These are phyloP conservation scores for Lepilemur ruficaudatus DNA, from an alignment of 2,797 vertebrate genomes.

Conservation along the genomic window DNA sequence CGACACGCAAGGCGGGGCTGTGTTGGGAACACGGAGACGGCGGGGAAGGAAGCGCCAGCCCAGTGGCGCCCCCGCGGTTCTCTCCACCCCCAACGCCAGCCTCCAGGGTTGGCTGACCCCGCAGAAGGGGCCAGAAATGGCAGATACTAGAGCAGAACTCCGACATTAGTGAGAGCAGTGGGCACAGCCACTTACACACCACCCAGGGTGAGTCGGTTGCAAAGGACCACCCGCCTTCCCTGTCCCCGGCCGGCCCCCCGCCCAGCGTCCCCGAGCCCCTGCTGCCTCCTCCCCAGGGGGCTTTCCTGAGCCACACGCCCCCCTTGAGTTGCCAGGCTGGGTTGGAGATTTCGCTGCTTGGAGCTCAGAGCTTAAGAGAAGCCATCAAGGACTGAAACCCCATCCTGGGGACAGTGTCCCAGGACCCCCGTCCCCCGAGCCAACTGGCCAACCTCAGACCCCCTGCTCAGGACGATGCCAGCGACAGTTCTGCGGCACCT, in stretches of 20 bases:
- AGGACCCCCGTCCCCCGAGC: too few relatives aligned
- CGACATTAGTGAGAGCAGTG: fast-evolving
- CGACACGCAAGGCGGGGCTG: background rate
- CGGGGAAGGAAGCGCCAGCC: background rate
- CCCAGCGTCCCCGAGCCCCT: fast-evolving
- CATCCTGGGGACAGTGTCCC: background rate
- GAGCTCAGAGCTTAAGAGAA: too few relatives aligned
- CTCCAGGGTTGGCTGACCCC: fast-evolving
- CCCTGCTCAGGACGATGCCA: background rate
- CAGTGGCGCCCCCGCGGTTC: fast-evolving
- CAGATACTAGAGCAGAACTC: background rate
- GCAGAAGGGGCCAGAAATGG: background rate
- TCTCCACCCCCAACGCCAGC: fast-evolving
- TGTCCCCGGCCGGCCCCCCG: background rate
- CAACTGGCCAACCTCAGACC: background rate
- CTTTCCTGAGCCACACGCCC: background rate
- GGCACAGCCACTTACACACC: background rate
- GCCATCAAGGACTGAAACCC: background rate
- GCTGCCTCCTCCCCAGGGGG: background rate
- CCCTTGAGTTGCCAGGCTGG: background rate
- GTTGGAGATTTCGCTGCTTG: fast-evolving
- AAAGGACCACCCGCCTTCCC: background rate
- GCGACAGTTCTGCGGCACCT: background rate
- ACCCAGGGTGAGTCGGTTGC: fast-evolving
- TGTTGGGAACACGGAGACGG: background rate